Percentiles rank a stretch among this genome's conserved stretches.
Evolutionary conservation across 92 coral and sea anemone genomes (phyloP).

Genomic region (Epizoanthus ramosus): DNA sequence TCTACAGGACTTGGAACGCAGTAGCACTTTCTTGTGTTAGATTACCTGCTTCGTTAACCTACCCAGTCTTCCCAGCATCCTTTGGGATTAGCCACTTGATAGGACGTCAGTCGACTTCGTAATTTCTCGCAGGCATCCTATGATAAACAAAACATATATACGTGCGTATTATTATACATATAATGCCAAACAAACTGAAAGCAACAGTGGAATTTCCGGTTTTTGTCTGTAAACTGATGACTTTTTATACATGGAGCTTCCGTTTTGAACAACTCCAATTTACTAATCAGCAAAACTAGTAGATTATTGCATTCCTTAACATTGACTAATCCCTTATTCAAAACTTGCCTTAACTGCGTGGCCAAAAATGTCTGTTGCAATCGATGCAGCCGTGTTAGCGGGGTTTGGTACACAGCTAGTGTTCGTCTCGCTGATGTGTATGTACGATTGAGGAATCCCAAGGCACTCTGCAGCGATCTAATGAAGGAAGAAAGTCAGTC

Average conservation of each 20-base stretch:
- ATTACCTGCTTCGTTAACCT: slow-evolving; percentile 1
- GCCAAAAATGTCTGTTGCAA: slow-evolving; percentile 61
- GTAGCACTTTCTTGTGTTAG: neutral
- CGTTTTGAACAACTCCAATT: no score
- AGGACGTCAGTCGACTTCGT: slow-evolving; percentile 31
- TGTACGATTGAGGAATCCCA: slow-evolving; percentile 55
- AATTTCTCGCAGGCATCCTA: slow-evolving; percentile 54
- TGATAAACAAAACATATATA: neutral
- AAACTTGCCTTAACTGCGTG: slow-evolving; percentile 46
- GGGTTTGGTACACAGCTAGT: slow-evolving; percentile 69
- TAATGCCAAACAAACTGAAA: no score
- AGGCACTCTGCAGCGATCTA: neutral
- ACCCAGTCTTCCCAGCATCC: slow-evolving; percentile 61
- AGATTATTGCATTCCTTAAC: no score
- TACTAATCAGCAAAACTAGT: no score
- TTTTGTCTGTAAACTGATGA: no score
- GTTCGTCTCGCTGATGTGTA: slow-evolving; percentile 65
- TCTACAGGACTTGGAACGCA: no score
- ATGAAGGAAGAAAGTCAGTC: no score
- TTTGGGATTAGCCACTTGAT: slow-evolving; percentile 34
- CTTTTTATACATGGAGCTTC: no score
- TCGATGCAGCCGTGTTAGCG: slow-evolving; percentile 63
- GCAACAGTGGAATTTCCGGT: no score
- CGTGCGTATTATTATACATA: no score
- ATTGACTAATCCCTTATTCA: no score